These are phyloP conservation scores for Aporophyla lueneburgensis DNA, from an alignment of 2,888 invertebrate genomes.

Conservation along the genomic window DNA sequence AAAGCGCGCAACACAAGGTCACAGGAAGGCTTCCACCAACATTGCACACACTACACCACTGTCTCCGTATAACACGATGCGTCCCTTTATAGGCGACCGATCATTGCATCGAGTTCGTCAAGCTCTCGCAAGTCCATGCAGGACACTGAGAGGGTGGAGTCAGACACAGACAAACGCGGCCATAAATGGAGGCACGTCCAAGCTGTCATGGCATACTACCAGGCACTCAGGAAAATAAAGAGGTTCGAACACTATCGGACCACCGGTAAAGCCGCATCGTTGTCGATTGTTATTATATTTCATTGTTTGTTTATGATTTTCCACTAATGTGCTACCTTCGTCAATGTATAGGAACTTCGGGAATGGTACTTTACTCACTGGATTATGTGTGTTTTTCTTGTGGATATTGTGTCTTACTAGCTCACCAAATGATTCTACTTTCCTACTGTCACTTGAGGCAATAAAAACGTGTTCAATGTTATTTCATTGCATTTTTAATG, in stretches of 20 bases:
- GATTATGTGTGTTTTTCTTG: slow-evolving; percentile 88
- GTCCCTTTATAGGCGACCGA: slow-evolving; percentile 89
- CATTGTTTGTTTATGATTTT: slow-evolving; percentile 86
- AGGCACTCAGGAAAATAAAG: slow-evolving; percentile 97
- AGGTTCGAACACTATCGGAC: slow-evolving; percentile 91
- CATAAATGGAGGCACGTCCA: slow-evolving; percentile 97
- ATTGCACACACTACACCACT: slow-evolving; percentile 76
- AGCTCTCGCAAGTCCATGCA: slow-evolving; percentile 87
- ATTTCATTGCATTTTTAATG: slow-evolving; percentile 81
- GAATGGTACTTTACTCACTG: slow-evolving; percentile 86
- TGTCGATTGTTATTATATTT: slow-evolving; percentile 81
- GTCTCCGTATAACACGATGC: slow-evolving; percentile 82
- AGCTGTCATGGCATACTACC: slow-evolving; percentile 97
- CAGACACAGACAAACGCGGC: slow-evolving; percentile 88
- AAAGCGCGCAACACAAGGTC: slow-evolving; percentile 73
- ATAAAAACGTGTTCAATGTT: slow-evolving; percentile 79
- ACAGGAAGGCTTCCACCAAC: slow-evolving; percentile 73
- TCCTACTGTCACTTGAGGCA: slow-evolving; percentile 84
- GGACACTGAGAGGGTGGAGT: slow-evolving; percentile 84
- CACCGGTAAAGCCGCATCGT: slow-evolving; percentile 83
- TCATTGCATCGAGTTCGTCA: slow-evolving; percentile 89
- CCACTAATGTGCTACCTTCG: slow-evolving; percentile 86
- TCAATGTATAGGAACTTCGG: slow-evolving; percentile 88
- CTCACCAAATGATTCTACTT: slow-evolving; percentile 83
- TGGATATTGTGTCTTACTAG: slow-evolving; percentile 87